A percentile compares a stretch with the other conserved stretches of the same genome.
Conservation (phyloP, 2,113 vertebrate species). For the Hipposideros armiger region DNA sequence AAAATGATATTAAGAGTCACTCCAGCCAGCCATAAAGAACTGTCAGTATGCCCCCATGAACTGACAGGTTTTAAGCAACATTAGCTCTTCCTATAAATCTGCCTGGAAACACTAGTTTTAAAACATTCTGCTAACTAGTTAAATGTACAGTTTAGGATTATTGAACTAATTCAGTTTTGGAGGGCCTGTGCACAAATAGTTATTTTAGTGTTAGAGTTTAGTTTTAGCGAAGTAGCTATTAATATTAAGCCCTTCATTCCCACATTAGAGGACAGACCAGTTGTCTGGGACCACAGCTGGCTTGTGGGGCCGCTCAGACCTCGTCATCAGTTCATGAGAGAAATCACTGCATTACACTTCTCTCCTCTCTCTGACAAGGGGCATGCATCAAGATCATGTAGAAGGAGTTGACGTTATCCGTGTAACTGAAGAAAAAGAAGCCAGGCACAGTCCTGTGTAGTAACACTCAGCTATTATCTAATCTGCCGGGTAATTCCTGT, state of each 20-base stretch:
- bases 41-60: not conserved
- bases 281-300: not conserved
- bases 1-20: not conserved
- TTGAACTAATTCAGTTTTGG: not conserved
- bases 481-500: constrained; percentile 4
- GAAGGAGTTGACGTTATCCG: not conserved
- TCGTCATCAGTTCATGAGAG: not conserved
- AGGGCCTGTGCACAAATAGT: not conserved
- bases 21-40: not conserved
- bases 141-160: not conserved
- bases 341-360: not conserved
- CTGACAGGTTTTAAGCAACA: not conserved
- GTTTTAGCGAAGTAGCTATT: not conserved
- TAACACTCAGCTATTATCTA: not conserved
- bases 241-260: not conserved
- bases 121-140: constrained; percentile 7
- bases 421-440: not conserved
- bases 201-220: not conserved
- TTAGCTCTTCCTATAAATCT: not conserved
- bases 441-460: not conserved
- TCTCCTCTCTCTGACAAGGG: not conserved
- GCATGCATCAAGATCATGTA: not conserved
- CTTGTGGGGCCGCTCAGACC: not conserved
- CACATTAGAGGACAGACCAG: not conserved
- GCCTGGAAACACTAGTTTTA: not conserved